phyloP scores from a whole-genome alignment of 2,113 vertebrate genomes.

The Scalopus aquaticus region DNA sequence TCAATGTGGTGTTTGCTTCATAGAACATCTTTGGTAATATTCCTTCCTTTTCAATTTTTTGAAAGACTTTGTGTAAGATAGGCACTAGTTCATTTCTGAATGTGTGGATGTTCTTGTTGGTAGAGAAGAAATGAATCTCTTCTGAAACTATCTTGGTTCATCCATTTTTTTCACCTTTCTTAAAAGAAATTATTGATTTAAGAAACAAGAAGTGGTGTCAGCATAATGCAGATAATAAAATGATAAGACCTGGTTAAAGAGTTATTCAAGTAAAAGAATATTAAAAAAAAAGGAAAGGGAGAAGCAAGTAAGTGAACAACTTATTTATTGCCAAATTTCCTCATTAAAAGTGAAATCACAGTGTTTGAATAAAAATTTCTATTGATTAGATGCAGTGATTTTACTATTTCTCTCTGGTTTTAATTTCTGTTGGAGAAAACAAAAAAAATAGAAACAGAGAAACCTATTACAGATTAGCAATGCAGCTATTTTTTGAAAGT shows the following conservation, averaged over 20 bases:
- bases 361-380: background rate
- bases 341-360: background rate
- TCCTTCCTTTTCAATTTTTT: too few relatives aligned
- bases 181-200: background rate
- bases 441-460: background rate
- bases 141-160: too few relatives aligned
- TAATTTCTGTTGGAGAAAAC: background rate
- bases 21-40: too few relatives aligned
- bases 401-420: background rate
- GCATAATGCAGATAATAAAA: conserved; percentile 5
- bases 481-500: background rate
- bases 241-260: background rate
- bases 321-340: background rate
- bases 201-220: background rate
- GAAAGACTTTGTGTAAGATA: too few relatives aligned
- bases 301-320: background rate
- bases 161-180: too few relatives aligned
- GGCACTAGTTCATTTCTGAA: too few relatives aligned
- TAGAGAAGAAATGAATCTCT: too few relatives aligned
- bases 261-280: background rate
- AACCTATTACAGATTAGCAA: background rate
- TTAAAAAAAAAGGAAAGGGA: background rate
- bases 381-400: background rate
- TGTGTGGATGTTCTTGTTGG: too few relatives aligned
- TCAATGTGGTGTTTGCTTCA: too few relatives aligned